phyloP scores from a whole-genome alignment of 2,797 vertebrate genomes.

The Sciurus vulgaris region DNA sequence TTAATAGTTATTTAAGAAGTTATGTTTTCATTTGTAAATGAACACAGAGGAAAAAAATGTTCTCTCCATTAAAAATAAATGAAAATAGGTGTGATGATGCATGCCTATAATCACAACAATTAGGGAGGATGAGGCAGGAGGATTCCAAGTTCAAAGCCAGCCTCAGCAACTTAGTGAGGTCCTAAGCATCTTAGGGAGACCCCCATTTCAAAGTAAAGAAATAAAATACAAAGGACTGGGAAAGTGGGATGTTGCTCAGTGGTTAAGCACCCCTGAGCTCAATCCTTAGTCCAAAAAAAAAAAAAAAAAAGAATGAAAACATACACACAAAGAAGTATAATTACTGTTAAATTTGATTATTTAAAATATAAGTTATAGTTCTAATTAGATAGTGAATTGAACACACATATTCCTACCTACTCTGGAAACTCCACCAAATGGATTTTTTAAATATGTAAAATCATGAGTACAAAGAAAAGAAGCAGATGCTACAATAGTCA shows the following conservation, averaged over 20 bases:
- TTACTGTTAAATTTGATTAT: background rate
- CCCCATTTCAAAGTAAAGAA: no score
- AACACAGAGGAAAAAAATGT: background rate
- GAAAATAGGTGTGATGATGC: background rate
- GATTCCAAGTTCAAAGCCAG: no score
- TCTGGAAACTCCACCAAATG: background rate
- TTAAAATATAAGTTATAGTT: background rate
- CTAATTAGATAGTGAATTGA: background rate
- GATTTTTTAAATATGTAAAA: background rate
- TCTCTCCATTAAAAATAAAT: background rate
- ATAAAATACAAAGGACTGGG: no score
- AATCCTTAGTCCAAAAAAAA: no score
- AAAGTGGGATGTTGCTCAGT: no score
- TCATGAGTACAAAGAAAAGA: background rate
- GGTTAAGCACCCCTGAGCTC: no score
- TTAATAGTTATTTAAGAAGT: background rate
- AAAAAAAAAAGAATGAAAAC: no score
- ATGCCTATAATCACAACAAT: no score
- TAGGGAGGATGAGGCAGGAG: no score
- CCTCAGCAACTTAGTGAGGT: no score
- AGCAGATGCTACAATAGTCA: no score
- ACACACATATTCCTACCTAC: background rate
- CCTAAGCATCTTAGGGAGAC: no score
- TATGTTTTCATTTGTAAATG: background rate
- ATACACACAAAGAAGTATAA: background rate